These are phyloP conservation scores for Tetranychus piercei DNA, from an alignment of 2,888 invertebrate genomes.

Conservation along the genomic window DNA sequence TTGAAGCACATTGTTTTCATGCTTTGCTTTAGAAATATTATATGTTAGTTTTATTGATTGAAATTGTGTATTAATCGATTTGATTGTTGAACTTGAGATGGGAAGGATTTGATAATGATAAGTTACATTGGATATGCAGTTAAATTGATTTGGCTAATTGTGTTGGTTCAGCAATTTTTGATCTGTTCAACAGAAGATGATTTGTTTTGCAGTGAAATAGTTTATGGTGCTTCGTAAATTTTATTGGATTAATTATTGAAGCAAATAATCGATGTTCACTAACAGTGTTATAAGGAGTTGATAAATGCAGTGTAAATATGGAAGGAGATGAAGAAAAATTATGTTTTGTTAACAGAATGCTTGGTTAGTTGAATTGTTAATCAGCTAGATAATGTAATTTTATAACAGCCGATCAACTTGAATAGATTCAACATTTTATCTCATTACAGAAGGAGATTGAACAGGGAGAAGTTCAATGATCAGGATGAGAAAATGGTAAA, in stretches of 20 bases:
- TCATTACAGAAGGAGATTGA: not conserved
- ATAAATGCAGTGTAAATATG: not conserved
- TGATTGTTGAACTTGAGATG: not conserved
- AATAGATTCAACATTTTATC: not conserved
- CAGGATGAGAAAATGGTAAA: not conserved
- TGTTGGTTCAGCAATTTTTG: not conserved
- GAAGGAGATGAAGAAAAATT: not conserved
- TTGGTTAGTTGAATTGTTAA: not conserved
- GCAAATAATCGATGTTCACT: not conserved
- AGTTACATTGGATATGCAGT: not conserved
- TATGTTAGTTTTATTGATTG: no score
- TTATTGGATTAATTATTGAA: not conserved
- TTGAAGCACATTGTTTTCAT: no score
- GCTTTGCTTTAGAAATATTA: no score
- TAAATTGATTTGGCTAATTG: not conserved
- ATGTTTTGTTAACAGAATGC: not conserved
- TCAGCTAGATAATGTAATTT: not conserved
- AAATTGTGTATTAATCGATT: no score
- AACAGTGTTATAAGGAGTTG: not conserved
- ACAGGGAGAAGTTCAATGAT: not conserved
- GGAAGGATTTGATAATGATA: not conserved
- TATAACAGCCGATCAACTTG: not conserved
- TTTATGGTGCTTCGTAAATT: not conserved
- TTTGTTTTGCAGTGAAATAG: no score
- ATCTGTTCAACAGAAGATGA: no score